These are phyloP conservation scores for Brachynemurus nebulosus DNA, from an alignment of 2,888 invertebrate genomes.

Conservation along the genomic window DNA sequence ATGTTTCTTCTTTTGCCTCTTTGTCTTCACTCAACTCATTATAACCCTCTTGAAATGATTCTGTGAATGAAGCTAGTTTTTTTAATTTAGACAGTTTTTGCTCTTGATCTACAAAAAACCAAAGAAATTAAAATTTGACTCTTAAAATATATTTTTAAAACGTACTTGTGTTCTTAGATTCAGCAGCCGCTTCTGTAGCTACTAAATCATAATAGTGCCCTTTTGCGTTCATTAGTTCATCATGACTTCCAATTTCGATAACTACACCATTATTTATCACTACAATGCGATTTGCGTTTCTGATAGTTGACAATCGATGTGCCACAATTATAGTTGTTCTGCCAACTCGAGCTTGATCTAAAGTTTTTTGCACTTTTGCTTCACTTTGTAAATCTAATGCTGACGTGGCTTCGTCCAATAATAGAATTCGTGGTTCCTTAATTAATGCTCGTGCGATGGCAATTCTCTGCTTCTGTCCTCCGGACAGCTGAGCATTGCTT, in stretches of 20 bases:
- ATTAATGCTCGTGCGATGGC: slow-evolving; percentile 74
- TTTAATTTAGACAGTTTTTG: not conserved
- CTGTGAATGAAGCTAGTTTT: not conserved
- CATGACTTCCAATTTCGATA: slow-evolving; percentile 59
- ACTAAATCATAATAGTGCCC: slow-evolving; percentile 56
- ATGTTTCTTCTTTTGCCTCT: slow-evolving; percentile 25
- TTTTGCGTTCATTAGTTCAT: slow-evolving; percentile 45
- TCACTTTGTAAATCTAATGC: slow-evolving; percentile 73
- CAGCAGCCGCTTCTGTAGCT: slow-evolving; percentile 41
- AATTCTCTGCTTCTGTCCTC: slow-evolving; percentile 73
- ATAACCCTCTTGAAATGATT: not conserved
- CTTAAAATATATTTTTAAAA: no score
- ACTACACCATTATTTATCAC: slow-evolving; percentile 57
- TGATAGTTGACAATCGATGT: slow-evolving; percentile 56
- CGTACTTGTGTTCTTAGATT: no score
- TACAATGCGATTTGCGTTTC: slow-evolving; percentile 54
- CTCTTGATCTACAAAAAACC: not conserved
- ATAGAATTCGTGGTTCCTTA: slow-evolving; percentile 55
- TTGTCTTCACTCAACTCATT: not conserved
- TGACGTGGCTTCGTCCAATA: slow-evolving; percentile 74
- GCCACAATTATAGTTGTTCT: slow-evolving; percentile 63
- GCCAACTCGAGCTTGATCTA: slow-evolving; percentile 58
- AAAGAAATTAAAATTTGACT: no score
- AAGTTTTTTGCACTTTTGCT: slow-evolving; percentile 59
- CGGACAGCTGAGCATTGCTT: slow-evolving; percentile 68